These are phyloP conservation scores for Peucedramus taeniatus DNA, from an alignment of 2,113 vertebrate genomes.

Conservation along the genomic window DNA sequence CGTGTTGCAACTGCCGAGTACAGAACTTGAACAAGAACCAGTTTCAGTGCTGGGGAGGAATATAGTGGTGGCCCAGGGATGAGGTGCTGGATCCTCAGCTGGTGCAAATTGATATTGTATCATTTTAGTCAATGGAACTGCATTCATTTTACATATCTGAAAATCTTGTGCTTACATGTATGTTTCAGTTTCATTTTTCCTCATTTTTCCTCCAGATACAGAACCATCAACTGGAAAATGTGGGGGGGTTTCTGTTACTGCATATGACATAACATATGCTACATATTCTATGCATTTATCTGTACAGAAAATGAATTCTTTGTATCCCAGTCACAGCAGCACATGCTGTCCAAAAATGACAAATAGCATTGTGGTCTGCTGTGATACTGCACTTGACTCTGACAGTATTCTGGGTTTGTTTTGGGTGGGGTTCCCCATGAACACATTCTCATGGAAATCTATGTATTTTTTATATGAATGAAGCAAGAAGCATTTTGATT, in stretches of 20 bases:
- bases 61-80: neutral
- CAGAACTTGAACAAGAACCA: neutral
- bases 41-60: neutral
- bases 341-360: neutral
- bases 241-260: neutral
- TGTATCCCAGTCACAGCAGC: neutral
- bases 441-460: neutral
- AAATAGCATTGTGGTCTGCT: neutral
- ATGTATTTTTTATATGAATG: neutral
- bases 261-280: neutral
- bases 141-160: neutral
- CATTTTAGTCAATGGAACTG: neutral
- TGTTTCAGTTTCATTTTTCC: neutral
- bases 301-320: neutral
- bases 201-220: too few species aligned
- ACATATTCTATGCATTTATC: neutral
- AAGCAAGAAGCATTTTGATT: neutral
- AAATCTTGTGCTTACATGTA: neutral
- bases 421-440: neutral
- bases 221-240: neutral
- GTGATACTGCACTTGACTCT: neutral
- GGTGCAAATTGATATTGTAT: neutral
- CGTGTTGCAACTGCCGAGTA: neutral
- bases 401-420: slow-evolving; percentile 5
- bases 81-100: neutral